These are phyloP conservation scores for Odontomachus brunneus DNA, from an alignment of 1,140 invertebrate species.

Conservation along the genomic window DNA sequence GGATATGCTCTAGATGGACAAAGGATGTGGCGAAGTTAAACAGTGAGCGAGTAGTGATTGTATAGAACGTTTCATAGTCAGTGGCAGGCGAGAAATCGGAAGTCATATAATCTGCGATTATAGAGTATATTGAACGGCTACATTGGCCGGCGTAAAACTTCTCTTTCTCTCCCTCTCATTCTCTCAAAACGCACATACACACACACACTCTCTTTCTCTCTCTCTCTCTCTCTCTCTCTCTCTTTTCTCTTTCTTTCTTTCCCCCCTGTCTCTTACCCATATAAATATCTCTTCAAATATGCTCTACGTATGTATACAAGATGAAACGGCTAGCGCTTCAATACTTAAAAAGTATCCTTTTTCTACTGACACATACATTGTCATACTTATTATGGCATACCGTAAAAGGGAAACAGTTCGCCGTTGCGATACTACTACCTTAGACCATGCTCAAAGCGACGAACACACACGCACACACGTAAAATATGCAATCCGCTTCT, in stretches of 20 bases:
- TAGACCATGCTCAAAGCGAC: neutral
- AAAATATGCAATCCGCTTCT: constrained; percentile 9
- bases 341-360: constrained; percentile 9
- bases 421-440: neutral
- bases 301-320: constrained; percentile 56
- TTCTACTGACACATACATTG: constrained; percentile 1
- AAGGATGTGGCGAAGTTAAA: constrained; percentile 42
- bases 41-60: neutral
- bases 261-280: constrained; percentile 1
- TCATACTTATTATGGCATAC: constrained; percentile 21
- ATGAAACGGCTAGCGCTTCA: constrained; percentile 35
- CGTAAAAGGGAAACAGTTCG: constrained; percentile 19
- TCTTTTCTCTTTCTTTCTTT: neutral
- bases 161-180: neutral
- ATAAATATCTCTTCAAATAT: constrained; percentile 44
- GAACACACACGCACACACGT: neutral
- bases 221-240: neutral
- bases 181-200: neutral
- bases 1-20: constrained; percentile 48
- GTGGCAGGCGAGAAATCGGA: constrained; percentile 47
- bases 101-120: constrained; percentile 49
- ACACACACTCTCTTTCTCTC: neutral
- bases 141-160: constrained; percentile 33
- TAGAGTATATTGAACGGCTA: constrained; percentile 38
- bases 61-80: constrained; percentile 45